A percentile compares a stretch with the other conserved stretches of the same genome.
Conservation (phyloP, 2,113 vertebrate genomes). For the Corythaixoides concolor region DNA sequence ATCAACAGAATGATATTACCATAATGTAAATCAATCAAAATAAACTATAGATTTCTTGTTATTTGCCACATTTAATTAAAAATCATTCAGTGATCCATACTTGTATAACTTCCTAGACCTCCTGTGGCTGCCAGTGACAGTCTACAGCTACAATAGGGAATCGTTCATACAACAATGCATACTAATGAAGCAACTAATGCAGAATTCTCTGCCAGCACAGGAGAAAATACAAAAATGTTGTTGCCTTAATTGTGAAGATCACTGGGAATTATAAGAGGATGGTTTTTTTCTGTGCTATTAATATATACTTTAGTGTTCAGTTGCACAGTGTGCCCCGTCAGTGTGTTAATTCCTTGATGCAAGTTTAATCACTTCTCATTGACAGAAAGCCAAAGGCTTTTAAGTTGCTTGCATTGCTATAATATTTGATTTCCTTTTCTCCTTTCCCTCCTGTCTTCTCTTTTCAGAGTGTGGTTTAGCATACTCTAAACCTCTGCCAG, state of each 20-base stretch:
- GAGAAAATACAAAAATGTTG: conserved; percentile 9
- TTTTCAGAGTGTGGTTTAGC: not conserved
- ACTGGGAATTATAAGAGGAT: not conserved
- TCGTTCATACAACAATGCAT: conserved; percentile 36
- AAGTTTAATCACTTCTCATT: conserved; percentile 40
- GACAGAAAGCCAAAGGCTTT: conserved; percentile 24
- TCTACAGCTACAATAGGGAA: conserved; percentile 5
- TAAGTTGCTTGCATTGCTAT: not conserved
- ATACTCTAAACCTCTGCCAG: not conserved
- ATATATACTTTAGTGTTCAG: not conserved
- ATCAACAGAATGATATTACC: not conserved
- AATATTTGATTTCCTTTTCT: not conserved
- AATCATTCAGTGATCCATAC: conserved; percentile 30
- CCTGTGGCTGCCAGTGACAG: conserved; percentile 19
- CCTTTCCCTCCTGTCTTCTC: not conserved
- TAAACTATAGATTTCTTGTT: conserved; percentile 15
- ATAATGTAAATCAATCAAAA: conserved; percentile 14
- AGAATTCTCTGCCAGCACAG: not conserved
- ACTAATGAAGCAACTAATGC: conserved; percentile 45
- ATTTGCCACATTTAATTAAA: conserved; percentile 51
- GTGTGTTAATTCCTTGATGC: conserved; percentile 5
- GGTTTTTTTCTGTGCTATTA: not conserved
- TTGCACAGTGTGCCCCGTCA: not conserved
- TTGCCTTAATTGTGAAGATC: conserved; percentile 38
- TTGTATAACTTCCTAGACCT: conserved; percentile 33